phyloP scores from a whole-genome alignment of 2,113 vertebrate species.

The Erythrocebus patas region DNA sequence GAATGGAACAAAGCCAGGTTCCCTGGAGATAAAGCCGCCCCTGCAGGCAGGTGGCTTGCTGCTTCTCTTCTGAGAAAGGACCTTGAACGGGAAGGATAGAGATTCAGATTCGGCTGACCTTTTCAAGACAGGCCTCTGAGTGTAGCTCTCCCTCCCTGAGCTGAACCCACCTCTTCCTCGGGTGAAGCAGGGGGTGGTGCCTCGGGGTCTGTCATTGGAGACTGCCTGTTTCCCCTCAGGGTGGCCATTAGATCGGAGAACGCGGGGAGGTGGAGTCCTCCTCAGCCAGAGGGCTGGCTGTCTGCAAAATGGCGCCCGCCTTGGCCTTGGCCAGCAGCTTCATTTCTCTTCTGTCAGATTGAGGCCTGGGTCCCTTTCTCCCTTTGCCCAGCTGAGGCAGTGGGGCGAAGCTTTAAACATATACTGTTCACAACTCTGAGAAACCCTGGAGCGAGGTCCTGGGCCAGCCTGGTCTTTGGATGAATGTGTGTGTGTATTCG shows the following conservation, averaged over 20 bases:
- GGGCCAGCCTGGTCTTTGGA: conserved; percentile 61
- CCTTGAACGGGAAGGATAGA: not conserved
- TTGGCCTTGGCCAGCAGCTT: not conserved
- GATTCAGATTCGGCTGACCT: not conserved
- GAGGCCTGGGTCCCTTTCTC: conserved; percentile 4
- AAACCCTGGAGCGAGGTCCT: not conserved
- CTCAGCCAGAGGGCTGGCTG: conserved; percentile 42
- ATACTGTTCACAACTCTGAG: conserved; percentile 65
- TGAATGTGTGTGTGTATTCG: not conserved
- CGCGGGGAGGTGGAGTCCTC: not conserved
- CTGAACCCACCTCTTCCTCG: accelerated
- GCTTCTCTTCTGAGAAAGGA: not conserved
- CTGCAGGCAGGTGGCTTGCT: not conserved
- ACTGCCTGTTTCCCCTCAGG: conserved; percentile 19
- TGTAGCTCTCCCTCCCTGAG: not conserved
- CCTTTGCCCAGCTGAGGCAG: conserved; percentile 75
- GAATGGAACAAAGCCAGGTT: not conserved
- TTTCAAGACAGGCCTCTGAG: not conserved
- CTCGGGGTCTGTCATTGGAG: not conserved
- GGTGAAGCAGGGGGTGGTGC: not conserved
- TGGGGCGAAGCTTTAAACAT: conserved; percentile 76
- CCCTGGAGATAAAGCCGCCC: not conserved
- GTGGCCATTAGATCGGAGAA: not conserved
- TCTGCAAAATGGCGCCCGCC: conserved; percentile 43
- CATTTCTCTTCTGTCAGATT: conserved; percentile 64